phyloP scores from a whole-genome alignment of 2,888 invertebrate species.

The Labia minor region DNA sequence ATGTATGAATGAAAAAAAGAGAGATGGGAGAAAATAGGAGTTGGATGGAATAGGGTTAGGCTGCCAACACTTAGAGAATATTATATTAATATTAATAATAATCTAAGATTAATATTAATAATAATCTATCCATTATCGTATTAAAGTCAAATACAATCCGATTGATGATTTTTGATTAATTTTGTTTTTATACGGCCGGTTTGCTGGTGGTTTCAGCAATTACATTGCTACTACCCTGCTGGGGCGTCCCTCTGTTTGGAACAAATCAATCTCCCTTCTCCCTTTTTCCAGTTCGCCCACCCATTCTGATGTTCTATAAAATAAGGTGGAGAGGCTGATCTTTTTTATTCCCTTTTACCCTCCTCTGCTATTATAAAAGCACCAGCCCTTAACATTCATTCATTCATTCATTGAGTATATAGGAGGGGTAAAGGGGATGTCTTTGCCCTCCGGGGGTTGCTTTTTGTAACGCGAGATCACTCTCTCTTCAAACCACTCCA shows the following conservation, averaged over 20 bases:
- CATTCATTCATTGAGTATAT: not conserved
- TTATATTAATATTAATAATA: too few species aligned
- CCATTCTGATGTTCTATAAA: too few species aligned
- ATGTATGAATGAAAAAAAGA: too few species aligned
- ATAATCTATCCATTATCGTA: too few species aligned
- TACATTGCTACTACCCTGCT: not conserved
- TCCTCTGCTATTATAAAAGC: not conserved
- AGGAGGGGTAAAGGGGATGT: not conserved
- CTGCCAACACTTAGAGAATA: too few species aligned
- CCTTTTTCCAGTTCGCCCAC: too few species aligned
- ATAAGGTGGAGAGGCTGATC: conserved; percentile 3
- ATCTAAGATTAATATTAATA: too few species aligned
- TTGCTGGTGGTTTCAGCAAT: not conserved
- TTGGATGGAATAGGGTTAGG: too few species aligned
- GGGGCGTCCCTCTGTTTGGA: not conserved
- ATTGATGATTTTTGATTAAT: conserved; percentile 3
- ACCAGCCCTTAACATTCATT: conserved; percentile 13
- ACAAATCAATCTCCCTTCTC: not conserved
- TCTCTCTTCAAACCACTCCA: not conserved
- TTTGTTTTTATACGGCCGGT: not conserved
- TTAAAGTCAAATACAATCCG: too few species aligned
- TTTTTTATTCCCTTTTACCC: not conserved
- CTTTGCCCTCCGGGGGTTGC: not conserved
- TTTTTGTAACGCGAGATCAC: conserved; percentile 13
- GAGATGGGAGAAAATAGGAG: too few species aligned